Evolutionary conservation across 2,113 vertebrate species (phyloP).

Genomic region (Peromyscus polionotus): DNA sequence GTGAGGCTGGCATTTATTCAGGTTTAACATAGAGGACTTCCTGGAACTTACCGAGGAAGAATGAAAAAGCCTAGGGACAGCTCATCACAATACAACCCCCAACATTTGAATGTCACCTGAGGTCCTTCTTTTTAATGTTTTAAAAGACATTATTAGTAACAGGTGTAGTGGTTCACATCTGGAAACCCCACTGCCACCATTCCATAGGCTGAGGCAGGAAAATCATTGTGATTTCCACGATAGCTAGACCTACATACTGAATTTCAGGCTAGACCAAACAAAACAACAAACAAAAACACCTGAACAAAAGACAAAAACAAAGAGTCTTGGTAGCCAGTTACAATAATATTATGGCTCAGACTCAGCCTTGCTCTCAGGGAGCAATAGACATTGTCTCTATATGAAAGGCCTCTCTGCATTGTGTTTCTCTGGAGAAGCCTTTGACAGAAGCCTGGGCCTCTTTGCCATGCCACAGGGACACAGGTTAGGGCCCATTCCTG

Average conservation of each 20-base stretch:
- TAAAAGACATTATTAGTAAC: not conserved
- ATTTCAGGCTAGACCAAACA: not conserved
- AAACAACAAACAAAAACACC: not conserved
- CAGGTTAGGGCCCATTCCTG: not conserved
- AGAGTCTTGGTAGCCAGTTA: not conserved
- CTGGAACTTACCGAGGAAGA: slow-evolving; percentile 84
- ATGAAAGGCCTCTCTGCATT: not conserved
- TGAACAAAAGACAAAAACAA: not conserved
- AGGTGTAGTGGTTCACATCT: not conserved
- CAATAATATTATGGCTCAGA: not conserved
- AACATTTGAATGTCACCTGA: slow-evolving; percentile 11
- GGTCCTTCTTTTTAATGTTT: not conserved
- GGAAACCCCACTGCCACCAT: not conserved
- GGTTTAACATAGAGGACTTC: slow-evolving; percentile 86
- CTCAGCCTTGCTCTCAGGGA: not conserved
- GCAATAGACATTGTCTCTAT: not conserved
- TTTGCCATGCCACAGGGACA: not conserved
- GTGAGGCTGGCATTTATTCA: slow-evolving; percentile 89
- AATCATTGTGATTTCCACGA: not conserved
- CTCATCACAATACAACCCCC: not conserved
- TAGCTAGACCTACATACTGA: not conserved
- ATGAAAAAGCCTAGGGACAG: slow-evolving; percentile 51
- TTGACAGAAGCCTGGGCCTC: not conserved
- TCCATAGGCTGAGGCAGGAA: not conserved
- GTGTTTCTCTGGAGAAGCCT: not conserved